phyloP scores from a whole-genome alignment of 2,113 vertebrate genomes.

The Rhodinocichla rosea region DNA sequence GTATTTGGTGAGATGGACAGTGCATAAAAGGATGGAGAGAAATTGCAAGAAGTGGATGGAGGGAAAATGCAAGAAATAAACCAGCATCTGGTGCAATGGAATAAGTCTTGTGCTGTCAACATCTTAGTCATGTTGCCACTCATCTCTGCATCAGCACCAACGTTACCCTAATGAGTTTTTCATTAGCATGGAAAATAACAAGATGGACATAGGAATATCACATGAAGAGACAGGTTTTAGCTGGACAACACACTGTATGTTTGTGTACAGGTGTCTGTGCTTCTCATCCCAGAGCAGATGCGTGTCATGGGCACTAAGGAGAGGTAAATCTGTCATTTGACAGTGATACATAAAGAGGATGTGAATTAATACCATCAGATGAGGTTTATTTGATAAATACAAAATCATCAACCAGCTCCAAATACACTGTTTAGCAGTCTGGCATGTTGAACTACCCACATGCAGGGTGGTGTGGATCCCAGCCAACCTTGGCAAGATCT shows the following conservation, averaged over 20 bases:
- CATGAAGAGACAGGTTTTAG: background rate
- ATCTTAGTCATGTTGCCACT: background rate
- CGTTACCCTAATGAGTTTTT: background rate
- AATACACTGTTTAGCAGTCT: background rate
- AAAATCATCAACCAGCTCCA: background rate
- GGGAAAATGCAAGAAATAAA: background rate
- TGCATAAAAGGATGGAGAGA: background rate
- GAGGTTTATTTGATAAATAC: background rate
- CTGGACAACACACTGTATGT: background rate
- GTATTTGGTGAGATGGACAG: background rate
- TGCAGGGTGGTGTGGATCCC: background rate
- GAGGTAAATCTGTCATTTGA: background rate
- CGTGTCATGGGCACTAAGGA: background rate
- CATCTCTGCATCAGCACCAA: background rate
- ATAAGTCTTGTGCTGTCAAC: background rate
- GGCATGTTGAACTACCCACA: background rate
- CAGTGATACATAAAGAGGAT: background rate
- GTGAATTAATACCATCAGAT: background rate
- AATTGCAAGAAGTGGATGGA: background rate
- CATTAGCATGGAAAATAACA: background rate
- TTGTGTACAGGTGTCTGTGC: background rate
- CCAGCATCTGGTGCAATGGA: background rate
- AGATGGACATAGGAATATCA: fast-evolving
- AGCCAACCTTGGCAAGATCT: conserved; percentile 29
- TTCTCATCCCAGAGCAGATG: background rate